phyloP scores from a whole-genome alignment of 1,140 invertebrate genomes.

The Coptotermes formosanus region DNA sequence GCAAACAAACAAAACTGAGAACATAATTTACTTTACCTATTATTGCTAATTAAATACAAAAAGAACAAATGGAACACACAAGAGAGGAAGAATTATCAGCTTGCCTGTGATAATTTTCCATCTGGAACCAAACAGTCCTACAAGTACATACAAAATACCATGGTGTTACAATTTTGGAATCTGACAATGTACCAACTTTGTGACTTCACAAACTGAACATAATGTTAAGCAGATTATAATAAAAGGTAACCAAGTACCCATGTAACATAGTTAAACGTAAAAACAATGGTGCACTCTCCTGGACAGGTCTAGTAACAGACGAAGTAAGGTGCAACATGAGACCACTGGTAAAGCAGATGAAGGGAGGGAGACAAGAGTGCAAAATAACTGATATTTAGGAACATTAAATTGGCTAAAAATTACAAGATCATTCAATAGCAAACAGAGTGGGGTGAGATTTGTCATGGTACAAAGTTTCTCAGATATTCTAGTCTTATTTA shows the following conservation, averaged over 20 bases:
- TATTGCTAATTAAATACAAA: constrained; percentile 26
- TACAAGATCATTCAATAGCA: neutral
- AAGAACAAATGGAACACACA: constrained; percentile 23
- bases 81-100: constrained; percentile 35
- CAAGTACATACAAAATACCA: constrained; percentile 34
- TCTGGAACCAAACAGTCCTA: constrained; percentile 37
- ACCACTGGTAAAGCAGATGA: neutral
- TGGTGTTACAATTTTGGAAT: constrained; percentile 25
- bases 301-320: neutral
- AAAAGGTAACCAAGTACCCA: neutral
- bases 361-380: neutral
- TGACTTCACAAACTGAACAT: neutral
- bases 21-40: constrained; percentile 28
- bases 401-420: neutral
- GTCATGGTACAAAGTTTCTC: too few species aligned
- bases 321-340: neutral
- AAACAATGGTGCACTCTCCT: neutral
- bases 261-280: neutral
- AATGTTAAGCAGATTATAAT: neutral
- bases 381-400: neutral
- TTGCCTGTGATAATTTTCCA: constrained; percentile 37
- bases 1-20: constrained; percentile 26
- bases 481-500: too few species aligned
- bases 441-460: neutral
- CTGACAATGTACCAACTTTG: neutral